Conservation (phyloP, 2,113 vertebrate species). For the Rhinolophus sinicus region DNA sequence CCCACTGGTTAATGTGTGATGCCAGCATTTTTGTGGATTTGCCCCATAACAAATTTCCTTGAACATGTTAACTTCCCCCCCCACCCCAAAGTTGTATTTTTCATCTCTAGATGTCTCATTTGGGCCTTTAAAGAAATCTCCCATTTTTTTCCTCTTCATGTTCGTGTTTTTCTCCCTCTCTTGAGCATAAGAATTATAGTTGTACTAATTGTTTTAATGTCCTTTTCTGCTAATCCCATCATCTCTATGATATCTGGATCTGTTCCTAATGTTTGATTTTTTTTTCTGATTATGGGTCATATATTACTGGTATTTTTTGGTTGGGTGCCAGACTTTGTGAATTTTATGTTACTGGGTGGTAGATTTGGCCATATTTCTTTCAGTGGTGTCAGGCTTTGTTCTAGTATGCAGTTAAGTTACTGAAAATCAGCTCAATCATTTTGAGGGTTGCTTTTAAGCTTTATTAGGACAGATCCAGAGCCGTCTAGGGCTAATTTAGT, state of each 20-base stretch:
- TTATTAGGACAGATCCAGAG: not conserved
- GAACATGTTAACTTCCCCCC: not conserved
- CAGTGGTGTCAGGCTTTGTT: not conserved
- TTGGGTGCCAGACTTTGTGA: not conserved
- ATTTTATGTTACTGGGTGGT: not conserved
- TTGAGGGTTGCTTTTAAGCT: not conserved
- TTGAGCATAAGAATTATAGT: not conserved
- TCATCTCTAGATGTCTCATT: constrained; percentile 8
- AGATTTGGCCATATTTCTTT: not conserved
- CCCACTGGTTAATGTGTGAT: too few species aligned
- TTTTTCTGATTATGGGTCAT: not conserved
- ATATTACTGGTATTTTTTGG: not conserved
- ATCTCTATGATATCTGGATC: not conserved
- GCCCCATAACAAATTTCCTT: not conserved
- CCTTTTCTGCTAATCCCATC: not conserved
- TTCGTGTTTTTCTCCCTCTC: not conserved
- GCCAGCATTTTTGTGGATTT: not conserved
- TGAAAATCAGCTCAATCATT: not conserved
- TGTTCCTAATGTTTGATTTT: not conserved
- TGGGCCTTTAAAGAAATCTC: not conserved
- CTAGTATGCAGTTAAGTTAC: not conserved
- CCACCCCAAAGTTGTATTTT: not conserved
- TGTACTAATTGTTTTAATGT: not conserved
- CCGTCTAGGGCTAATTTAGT: constrained; percentile 2
- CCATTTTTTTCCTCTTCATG: not conserved